Conservation (phyloP, 2,888 invertebrate species). For the Minunthozetes semirufus region DNA sequence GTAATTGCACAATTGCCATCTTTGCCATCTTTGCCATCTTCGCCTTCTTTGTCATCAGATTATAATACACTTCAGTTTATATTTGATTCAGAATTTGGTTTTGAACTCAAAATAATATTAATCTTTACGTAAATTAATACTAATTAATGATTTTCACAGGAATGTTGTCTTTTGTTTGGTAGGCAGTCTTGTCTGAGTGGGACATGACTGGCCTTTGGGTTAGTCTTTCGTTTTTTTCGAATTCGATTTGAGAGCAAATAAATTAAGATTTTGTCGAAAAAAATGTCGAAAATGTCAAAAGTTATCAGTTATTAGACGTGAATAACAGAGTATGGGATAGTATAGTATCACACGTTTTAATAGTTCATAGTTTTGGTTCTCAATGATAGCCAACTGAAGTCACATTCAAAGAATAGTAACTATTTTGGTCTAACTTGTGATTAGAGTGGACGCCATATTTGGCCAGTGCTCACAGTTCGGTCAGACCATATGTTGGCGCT, state of each 20-base stretch:
- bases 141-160: background rate
- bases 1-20: constrained; percentile 20
- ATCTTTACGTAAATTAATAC: no score
- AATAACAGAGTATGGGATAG: background rate
- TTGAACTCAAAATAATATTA: background rate
- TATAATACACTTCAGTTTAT: constrained; percentile 7
- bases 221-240: background rate
- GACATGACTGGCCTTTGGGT: background rate
- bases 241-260: background rate
- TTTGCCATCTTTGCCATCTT: no score
- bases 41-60: no score
- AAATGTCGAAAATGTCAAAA: background rate
- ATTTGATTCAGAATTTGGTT: background rate
- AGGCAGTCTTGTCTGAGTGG: background rate
- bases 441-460: background rate
- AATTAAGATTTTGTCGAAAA: background rate
- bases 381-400: background rate
- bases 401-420: background rate
- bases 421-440: background rate
- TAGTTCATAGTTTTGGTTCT: background rate
- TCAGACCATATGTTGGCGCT: constrained; percentile 34
- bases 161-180: background rate
- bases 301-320: background rate
- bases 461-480: constrained; percentile 29
- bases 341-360: background rate